A percentile compares a stretch with the other conserved stretches of the same genome.
Conservation (phyloP, 2,113 vertebrate genomes). For the Pagrus major region DNA sequence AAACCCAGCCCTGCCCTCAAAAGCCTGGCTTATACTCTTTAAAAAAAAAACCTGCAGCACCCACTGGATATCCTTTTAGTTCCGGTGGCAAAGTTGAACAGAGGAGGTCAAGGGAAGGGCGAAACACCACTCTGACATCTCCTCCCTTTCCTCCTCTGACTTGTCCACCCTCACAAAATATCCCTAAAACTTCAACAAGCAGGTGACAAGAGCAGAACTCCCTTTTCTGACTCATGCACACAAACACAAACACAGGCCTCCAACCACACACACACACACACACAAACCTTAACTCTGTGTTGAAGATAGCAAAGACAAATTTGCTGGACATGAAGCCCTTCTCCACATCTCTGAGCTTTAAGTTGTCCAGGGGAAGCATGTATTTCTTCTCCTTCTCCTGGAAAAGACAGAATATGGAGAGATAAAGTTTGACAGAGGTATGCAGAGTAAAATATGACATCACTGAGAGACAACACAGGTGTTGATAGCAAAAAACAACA, state of each 20-base stretch:
- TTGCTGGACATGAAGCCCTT: constrained; percentile 92
- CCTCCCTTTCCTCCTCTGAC: constrained; percentile 42
- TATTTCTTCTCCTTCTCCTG: constrained; percentile 97
- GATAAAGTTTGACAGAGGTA: constrained; percentile 67
- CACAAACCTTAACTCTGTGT: constrained; percentile 89
- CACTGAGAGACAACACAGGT: constrained; percentile 69
- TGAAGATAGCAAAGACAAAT: constrained; percentile 88
- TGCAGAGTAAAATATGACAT: constrained; percentile 66
- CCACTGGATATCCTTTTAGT: constrained; percentile 55
- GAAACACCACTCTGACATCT: constrained; percentile 35
- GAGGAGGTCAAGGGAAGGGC: constrained; percentile 61
- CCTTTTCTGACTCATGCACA: constrained; percentile 47
- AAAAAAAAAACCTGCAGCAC: constrained; percentile 15
- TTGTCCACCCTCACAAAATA: constrained; percentile 55
- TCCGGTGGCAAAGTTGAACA: constrained; percentile 59
- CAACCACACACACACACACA: constrained; percentile 21
- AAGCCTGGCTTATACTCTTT: constrained; percentile 39
- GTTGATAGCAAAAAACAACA: constrained; percentile 45
- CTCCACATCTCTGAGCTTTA: constrained; percentile 89
- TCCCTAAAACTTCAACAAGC: constrained; percentile 33
- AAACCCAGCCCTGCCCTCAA: constrained; percentile 37
- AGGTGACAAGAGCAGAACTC: constrained; percentile 65
- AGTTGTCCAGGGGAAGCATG: constrained; percentile 93
- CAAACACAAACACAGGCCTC: constrained; percentile 4
- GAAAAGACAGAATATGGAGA: constrained; percentile 50